A percentile compares a stretch with the other conserved stretches of the same genome.
phyloP scores from a whole-genome alignment of 2,888 invertebrate genomes.

The Theretra japonica region DNA sequence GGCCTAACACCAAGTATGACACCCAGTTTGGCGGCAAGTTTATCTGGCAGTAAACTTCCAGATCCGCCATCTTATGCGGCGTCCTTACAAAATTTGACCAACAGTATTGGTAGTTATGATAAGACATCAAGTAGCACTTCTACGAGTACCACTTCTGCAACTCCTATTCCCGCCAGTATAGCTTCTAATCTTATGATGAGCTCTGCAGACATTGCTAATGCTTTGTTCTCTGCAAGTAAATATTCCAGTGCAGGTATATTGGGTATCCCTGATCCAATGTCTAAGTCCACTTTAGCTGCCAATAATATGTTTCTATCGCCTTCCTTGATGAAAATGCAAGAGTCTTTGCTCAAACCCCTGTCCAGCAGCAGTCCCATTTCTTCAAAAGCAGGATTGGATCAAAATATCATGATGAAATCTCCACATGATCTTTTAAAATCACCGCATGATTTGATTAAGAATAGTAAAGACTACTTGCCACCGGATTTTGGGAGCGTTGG shows the following conservation, averaged over 20 bases:
- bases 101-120: conserved; percentile 72
- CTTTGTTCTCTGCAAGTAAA: conserved; percentile 87
- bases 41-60: conserved; percentile 73
- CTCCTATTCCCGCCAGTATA: conserved; percentile 81
- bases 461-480: conserved; percentile 68
- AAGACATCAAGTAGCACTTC: conserved; percentile 79
- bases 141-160: conserved; percentile 76
- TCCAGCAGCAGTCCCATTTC: conserved; percentile 84
- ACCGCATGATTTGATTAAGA: conserved; percentile 44
- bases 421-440: conserved; percentile 70
- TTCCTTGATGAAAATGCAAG: conserved; percentile 89
- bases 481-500: conserved; percentile 83
- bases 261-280: conserved; percentile 90
- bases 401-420: conserved; percentile 75
- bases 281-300: conserved; percentile 89
- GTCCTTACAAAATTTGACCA: conserved; percentile 74
- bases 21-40: conserved; percentile 72
- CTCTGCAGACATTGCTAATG: conserved; percentile 87
- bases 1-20: conserved; percentile 74
- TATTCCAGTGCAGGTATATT: conserved; percentile 86
- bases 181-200: conserved; percentile 87
- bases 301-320: conserved; percentile 92
- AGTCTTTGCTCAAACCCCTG: conserved; percentile 85
- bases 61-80: conserved; percentile 80
- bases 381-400: conserved; percentile 75